These are phyloP conservation scores for Corella eumyota DNA, from an alignment of 23 tunicate genomes.

Conservation along the genomic window DNA sequence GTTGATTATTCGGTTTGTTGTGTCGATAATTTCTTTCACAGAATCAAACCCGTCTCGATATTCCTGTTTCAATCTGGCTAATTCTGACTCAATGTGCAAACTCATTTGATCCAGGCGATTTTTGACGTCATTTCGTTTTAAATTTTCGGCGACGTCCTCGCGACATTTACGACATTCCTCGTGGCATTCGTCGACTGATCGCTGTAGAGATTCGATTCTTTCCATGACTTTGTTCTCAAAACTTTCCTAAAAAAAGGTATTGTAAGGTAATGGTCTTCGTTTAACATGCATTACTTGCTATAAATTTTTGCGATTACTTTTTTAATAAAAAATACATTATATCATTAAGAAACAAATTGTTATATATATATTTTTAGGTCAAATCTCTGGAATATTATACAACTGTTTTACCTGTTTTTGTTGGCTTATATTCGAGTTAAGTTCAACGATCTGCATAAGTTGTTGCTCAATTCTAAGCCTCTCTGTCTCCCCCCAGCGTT, in stretches of 20 bases:
- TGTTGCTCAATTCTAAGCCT: conserved; percentile 79
- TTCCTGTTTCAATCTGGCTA: conserved; percentile 35
- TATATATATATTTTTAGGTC: too few relatives aligned
- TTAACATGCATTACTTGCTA: too few relatives aligned
- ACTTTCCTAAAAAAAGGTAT: conserved; percentile 29
- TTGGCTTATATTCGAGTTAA: conserved; percentile 33
- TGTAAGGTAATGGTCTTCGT: background rate
- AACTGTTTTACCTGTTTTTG: conserved; percentile 81
- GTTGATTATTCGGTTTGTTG: conserved; percentile 70
- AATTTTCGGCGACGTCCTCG: conserved; percentile 42
- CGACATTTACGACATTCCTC: conserved; percentile 33
- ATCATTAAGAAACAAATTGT: too few relatives aligned
- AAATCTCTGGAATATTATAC: too few relatives aligned
- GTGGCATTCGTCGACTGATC: conserved; percentile 52
- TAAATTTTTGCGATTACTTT: too few relatives aligned
- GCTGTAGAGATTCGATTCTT: conserved; percentile 41
- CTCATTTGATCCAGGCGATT: conserved; percentile 10
- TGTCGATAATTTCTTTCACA: conserved; percentile 71
- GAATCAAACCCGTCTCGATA: conserved; percentile 80
- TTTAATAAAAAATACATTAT: too few relatives aligned
- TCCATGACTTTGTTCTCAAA: conserved; percentile 57
- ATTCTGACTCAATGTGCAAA: conserved; percentile 25
- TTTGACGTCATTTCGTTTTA: background rate
- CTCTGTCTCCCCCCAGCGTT: conserved; percentile 79
- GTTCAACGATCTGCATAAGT: conserved; percentile 58